Percentiles rank a stretch among this genome's conserved stretches.
These are phyloP conservation scores for Enoplolaimus lenunculus DNA, from an alignment of 2,888 invertebrate genomes.

Conservation along the genomic window DNA sequence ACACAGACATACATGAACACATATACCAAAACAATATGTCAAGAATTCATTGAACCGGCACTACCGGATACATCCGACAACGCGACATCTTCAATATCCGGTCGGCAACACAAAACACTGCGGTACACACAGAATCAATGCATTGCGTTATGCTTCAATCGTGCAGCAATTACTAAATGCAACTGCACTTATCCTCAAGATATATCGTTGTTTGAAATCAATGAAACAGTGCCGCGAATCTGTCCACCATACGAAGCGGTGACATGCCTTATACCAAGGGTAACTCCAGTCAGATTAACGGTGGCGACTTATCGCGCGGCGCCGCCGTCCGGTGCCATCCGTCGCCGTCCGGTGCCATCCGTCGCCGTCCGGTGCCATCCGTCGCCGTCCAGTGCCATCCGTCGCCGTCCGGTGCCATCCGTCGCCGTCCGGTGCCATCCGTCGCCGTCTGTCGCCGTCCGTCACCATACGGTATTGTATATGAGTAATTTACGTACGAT, in stretches of 20 bases:
- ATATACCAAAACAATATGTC: not conserved
- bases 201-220: not conserved
- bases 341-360: too few species aligned
- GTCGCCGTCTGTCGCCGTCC: too few species aligned
- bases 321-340: too few species aligned
- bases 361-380: too few species aligned
- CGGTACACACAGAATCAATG: constrained; percentile 19
- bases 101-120: not conserved
- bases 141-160: constrained; percentile 16
- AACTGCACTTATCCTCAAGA: constrained; percentile 14
- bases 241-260: constrained; percentile 8
- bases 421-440: too few species aligned
- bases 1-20: constrained; percentile 13
- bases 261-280: constrained; percentile 5
- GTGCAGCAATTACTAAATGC: constrained; percentile 8
- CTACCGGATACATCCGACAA: not conserved
- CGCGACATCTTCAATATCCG: not conserved
- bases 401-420: too few species aligned
- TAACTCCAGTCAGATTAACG: too few species aligned
- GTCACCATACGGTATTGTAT: too few species aligned
- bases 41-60: not conserved
- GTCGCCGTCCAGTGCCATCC: too few species aligned
- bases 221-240: constrained; percentile 1
- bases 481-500: too few species aligned
- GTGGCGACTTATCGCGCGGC: too few species aligned